Evolutionary conservation across 1,140 invertebrate species (phyloP).

Genomic region (Armadillidium nasatum): DNA sequence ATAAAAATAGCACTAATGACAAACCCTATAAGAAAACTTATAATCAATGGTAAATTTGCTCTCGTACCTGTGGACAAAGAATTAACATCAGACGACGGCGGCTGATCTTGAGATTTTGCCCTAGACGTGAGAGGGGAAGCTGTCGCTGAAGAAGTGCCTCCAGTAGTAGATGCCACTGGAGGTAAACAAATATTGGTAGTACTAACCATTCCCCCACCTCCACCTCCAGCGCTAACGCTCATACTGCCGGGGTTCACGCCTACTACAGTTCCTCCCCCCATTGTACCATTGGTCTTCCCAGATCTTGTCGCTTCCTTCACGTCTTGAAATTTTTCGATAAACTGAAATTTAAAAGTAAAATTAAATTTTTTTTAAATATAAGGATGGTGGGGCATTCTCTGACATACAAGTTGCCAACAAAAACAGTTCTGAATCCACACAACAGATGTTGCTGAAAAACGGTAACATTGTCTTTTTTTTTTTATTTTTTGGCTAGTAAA

Average conservation of each 20-base stretch:
- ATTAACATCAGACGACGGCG: background rate
- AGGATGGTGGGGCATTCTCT: no score
- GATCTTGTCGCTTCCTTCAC: conserved; percentile 82
- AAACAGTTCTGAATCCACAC: no score
- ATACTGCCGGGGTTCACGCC: conserved; percentile 23
- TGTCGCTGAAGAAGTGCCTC: conserved; percentile 50
- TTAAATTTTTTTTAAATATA: no score
- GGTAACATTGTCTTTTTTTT: no score
- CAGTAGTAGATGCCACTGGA: conserved; percentile 49
- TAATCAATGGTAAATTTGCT: no score
- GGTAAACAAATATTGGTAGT: background rate
- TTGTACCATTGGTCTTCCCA: conserved; percentile 43
- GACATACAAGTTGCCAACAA: no score
- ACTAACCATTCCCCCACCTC: conserved; percentile 40
- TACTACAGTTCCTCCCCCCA: conserved; percentile 28
- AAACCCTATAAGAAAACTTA: no score
- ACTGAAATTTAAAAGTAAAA: conserved; percentile 57
- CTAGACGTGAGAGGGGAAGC: conserved; percentile 41
- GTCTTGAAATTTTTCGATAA: conserved; percentile 98
- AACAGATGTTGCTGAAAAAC: no score
- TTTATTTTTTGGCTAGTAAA: no score
- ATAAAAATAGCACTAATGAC: no score
- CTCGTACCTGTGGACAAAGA: background rate
- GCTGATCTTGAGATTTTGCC: conserved; percentile 42
- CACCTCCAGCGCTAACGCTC: conserved; percentile 23